Evolutionary conservation across 2,797 vertebrate species (phyloP).

Genomic region (Onychomys leucogaster): DNA sequence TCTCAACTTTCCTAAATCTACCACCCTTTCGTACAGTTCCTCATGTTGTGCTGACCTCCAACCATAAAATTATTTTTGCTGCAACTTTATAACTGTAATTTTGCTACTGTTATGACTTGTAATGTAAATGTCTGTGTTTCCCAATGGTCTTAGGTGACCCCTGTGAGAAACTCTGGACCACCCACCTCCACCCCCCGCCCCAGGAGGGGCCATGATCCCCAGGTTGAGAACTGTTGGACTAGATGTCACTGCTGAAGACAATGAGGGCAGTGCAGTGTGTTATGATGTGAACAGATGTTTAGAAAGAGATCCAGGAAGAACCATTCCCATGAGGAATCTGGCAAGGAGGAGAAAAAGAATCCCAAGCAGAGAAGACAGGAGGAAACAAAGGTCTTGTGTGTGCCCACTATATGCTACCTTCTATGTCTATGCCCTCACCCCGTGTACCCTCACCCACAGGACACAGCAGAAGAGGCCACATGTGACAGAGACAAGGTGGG

Average conservation of each 20-base stretch:
- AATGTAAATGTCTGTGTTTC: not conserved
- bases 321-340: not conserved
- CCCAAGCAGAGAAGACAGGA: not conserved
- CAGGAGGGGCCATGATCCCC: not conserved
- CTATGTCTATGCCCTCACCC: not conserved
- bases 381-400: not conserved
- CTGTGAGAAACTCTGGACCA: no score
- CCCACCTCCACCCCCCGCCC: no score
- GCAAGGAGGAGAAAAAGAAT: not conserved
- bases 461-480: not conserved
- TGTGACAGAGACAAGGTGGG: not conserved
- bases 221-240: not conserved
- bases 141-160: not conserved
- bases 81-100: not conserved
- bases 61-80: not conserved
- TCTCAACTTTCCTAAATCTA: not conserved
- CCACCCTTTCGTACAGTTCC: not conserved
- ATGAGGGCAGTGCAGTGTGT: not conserved
- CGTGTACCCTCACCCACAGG: not conserved
- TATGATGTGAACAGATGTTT: not conserved
- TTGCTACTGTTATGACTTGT: not conserved
- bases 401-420: not conserved
- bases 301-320: conserved; percentile 8
- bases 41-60: not conserved
- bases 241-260: not conserved